Evolutionary conservation across 2,797 vertebrate genomes (phyloP).

Genomic region (Phataginus tetradactyla): DNA sequence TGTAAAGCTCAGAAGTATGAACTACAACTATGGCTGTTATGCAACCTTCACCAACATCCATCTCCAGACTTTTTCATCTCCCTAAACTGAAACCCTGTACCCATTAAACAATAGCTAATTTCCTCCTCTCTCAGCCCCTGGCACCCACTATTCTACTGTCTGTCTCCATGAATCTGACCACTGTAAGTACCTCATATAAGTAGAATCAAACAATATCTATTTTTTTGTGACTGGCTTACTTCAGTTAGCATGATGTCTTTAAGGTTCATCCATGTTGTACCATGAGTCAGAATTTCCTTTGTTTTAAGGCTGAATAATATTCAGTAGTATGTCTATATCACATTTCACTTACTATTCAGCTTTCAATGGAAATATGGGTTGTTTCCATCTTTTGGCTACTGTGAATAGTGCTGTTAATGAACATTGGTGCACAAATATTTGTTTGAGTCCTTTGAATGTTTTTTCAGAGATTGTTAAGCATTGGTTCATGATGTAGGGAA

Average conservation of each 20-base stretch:
- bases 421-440: background rate
- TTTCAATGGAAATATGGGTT: background rate
- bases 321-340: background rate
- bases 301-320: background rate
- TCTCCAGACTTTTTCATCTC: background rate
- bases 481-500: background rate
- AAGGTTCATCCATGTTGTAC: background rate
- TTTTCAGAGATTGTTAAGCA: background rate
- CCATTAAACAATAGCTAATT: background rate
- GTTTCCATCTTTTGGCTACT: background rate
- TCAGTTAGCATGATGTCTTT: background rate
- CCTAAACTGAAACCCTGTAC: background rate
- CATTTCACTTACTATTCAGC: background rate
- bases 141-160: background rate
- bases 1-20: background rate
- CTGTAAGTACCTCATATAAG: background rate
- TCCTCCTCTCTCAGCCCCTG: background rate
- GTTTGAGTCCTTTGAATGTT: background rate
- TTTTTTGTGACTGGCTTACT: background rate
- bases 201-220: background rate
- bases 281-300: background rate
- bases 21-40: background rate
- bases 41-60: background rate
- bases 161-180: background rate
- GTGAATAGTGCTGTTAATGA: background rate